These are phyloP conservation scores for Synanceia verrucosa DNA, from an alignment of 2,797 vertebrate genomes.

Conservation along the genomic window DNA sequence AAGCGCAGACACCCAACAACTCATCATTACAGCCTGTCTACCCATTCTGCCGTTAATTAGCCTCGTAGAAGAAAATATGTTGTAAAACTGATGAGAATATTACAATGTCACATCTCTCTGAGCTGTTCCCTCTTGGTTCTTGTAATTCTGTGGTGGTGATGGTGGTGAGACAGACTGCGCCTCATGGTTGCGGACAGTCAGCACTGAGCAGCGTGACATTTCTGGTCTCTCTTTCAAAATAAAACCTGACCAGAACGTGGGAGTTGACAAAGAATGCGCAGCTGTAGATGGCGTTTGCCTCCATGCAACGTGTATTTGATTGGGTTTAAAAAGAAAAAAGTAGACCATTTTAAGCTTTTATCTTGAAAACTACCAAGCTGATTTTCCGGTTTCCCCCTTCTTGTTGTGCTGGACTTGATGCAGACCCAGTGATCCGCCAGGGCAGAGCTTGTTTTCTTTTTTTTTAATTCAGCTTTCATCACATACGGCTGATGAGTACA, in stretches of 20 bases:
- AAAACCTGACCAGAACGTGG: not conserved
- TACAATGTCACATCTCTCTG: too few relatives aligned
- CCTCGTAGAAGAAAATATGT: too few relatives aligned
- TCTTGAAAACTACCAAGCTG: not conserved
- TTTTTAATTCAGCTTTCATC: too few relatives aligned
- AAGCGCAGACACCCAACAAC: not conserved
- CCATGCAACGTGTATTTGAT: too few relatives aligned
- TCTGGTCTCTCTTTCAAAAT: slow-evolving; percentile 14
- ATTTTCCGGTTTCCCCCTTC: not conserved
- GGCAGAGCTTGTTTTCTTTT: not conserved
- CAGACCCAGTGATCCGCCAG: not conserved
- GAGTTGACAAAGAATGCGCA: too few relatives aligned
- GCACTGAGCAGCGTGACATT: rapidly evolving
- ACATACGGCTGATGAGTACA: too few relatives aligned
- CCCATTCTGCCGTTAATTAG: too few relatives aligned
- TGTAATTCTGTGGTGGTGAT: slow-evolving; percentile 3
- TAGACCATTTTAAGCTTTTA: slow-evolving; percentile 12
- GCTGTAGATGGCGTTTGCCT: too few relatives aligned
- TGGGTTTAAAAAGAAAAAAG: not conserved
- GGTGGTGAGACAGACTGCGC: slow-evolving; percentile 8
- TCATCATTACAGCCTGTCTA: not conserved
- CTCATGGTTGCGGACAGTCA: slow-evolving; percentile 7
- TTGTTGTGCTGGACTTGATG: not conserved
- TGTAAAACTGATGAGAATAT: too few relatives aligned
- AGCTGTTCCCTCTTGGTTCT: too few relatives aligned